Percentiles rank a stretch among this genome's conserved stretches.
Evolutionary conservation across 2,888 invertebrate species (phyloP).

Genomic region (Linyphia triangularis): DNA sequence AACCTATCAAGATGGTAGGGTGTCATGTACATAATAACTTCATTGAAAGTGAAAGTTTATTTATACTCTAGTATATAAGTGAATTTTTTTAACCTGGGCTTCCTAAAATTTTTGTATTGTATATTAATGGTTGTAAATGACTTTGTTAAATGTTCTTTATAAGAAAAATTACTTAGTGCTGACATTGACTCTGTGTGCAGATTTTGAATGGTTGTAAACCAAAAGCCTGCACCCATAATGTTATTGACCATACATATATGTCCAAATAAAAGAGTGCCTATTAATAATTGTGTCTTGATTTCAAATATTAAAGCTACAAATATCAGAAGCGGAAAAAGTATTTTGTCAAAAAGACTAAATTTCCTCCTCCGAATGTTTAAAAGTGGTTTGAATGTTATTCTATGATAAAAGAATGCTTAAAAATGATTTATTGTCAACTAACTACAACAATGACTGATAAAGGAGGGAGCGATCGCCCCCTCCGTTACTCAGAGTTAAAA

Average conservation of each 20-base stretch:
- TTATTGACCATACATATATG: slow-evolving; percentile 32
- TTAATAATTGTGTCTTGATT: neutral
- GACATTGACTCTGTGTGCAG: neutral
- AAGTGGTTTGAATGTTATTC: too few species aligned
- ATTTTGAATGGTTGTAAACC: slow-evolving; percentile 7
- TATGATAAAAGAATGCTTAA: too few species aligned
- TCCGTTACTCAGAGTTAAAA: too few species aligned
- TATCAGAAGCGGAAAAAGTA: too few species aligned
- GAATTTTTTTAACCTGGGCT: slow-evolving; percentile 64
- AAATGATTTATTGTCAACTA: too few species aligned
- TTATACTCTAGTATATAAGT: slow-evolving; percentile 44
- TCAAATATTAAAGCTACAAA: too few species aligned
- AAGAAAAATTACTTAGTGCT: neutral
- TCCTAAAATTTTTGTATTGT: slow-evolving; percentile 60
- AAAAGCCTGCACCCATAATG: neutral
- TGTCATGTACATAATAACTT: slow-evolving; percentile 39
- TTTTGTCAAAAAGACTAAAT: too few species aligned
- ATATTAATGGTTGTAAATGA: slow-evolving; percentile 21
- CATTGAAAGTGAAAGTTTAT: slow-evolving; percentile 16
- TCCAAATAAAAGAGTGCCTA: slow-evolving; percentile 64
- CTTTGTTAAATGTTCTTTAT: slow-evolving; percentile 19
- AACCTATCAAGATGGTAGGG: slow-evolving; percentile 21
- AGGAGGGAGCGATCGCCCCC: too few species aligned
- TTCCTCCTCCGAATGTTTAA: too few species aligned
- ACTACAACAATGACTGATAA: too few species aligned